Evolutionary conservation across 2,888 invertebrate genomes (phyloP), one percentile per base, ranked within the genome.

Genomic region (Epistrophella euchroma): DNA sequence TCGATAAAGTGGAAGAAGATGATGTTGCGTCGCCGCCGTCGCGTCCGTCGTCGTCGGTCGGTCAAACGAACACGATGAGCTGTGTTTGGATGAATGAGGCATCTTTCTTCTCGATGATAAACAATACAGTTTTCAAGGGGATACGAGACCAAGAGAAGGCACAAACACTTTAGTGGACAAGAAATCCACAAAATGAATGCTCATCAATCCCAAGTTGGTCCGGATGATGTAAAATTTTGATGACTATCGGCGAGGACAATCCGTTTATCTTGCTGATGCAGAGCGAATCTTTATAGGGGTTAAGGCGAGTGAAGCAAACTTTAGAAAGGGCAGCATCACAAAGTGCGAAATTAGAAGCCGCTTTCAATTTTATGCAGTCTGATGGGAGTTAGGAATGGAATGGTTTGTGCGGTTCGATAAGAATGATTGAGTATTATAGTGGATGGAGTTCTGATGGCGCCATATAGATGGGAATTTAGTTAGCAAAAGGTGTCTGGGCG

Each of bases 1-100:
- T 50, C 86, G 86, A 86, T 86, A 64, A 78, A 86, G 74, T 82
- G 70, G 77, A 86, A 82, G 82, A 86, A 82, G 74, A 86, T 82
- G 82, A 82, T 64, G 82, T 50, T 62, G 43, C 32, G 10, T 55
- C 37, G 32, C 5, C 11, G 28, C 10, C 32, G 10, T 7, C 7
- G 32, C 5, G n/a, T n/a, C n/a, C 11, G 55, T n/a, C 55, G n/a
- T 52, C 9, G 10, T 17, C 32, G 32, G 56, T 60, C 37, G 15
- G 56, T 60, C 37, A 9, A 40, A 28, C 62, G 15, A 55, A 40
- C 25, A 74, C 55, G 32, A 55, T 68, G 45, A 22, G 40, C 71
- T 15, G 32, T 68, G 40, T 70, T 55, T 25, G 25, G 52, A 25
- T 9, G 60, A 13, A 68, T 68, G 83, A 71, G 79, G 79, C 70